Base-by-base conservation (phyloP, 2,797 vertebrate species). In the Molothrus aeneus region DNA sequence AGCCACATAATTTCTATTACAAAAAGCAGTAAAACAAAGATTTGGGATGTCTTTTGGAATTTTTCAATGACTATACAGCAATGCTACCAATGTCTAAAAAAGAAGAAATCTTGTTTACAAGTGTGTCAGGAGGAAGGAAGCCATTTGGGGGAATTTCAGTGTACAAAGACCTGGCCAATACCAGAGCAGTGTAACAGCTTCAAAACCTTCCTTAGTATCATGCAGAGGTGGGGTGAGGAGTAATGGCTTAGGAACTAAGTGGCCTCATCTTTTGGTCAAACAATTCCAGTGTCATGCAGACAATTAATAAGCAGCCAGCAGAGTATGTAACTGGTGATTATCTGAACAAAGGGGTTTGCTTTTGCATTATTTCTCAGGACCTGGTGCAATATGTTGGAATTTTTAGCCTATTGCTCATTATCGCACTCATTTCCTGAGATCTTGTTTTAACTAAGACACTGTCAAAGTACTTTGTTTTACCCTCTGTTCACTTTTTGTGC, bases 401-500 rank as follows among this genome's bases (percentile, higher is more conserved):
- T 96, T 93, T 94, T 92, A 94, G 88, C 82, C 87, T 43, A 77
- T 92, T 92, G 95, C 94, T 96, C 82, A 84, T 96, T 96, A 96
- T 90, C 34, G 0, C 38, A 40, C 80, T 94, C 80, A 51, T 94
- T 95, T 92, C 91, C 83, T 22, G 63, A 92, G 66, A 91, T 50
- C 82, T 71, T 57, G 60, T 64, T 93, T 93, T 90, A 94, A 93
- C 87, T 80, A 77, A 93, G 74, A 50, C 73, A 28, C 43, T 79
- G 81, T 86, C 82, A 84, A 96, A 88, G 82, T 61, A 45, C 72
- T 92, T 95, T 75, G 68, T 68, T 88, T 64, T 36, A 53, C 32
- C 53, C 51, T 38, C 56, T 45, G 60, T 34, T 60, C 3, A 11
- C 12, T 80, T 90, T 80, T 66, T 88, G 72, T 40, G 75, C 54